Evolutionary conservation across 2,113 vertebrate species (phyloP), one percentile per base, ranked within the genome.

Genomic region (Rhynchopsitta pachyrhyncha): DNA sequence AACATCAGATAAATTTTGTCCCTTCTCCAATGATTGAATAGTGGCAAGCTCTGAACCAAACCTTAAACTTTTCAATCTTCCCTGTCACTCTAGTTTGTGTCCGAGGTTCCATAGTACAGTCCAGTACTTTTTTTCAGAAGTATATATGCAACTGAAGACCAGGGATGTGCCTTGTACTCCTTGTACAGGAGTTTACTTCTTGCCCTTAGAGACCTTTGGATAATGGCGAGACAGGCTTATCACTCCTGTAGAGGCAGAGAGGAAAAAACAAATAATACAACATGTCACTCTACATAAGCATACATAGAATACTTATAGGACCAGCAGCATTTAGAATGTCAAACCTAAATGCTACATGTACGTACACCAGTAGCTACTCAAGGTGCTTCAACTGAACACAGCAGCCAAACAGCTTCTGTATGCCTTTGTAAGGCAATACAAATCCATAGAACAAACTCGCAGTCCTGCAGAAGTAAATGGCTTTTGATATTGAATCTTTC

Each of bases 401-500:
- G 53, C 2, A 37, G 29, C 67, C 89, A 39, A 80, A 74, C 42
- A 73, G 16, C 47, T 24, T 10, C 0, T 22, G 2, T 5, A 6
- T 27, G 33, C 46, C 35, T 88, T 41, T 57, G 20, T 11, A 44
- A 86, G 35, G 71, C 20, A 62, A 22, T 1, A 75, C 25, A 16
- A 78, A 71, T 19, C 29, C 60, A 27, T 0, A 35, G 64, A 74
- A 84, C 42, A 79, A 82, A 68, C 62, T 13, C 57, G 3, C 69
- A 71, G 28, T n/a, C n/a, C 82, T 42, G 18, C 28, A 77, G 81
- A 63, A 87, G 25, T 47, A 75, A 95, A 96, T n/a, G 63, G 55
- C 23, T 94, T 95, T 90, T 86, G 95, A 16, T 92, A 50, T 3
- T 44, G 94, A 55, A n/a, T 60, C 13, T 79, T 91, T 66, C 63